Evolutionary conservation across 2,888 invertebrate genomes (phyloP).

Genomic region (Chrysolina americana): DNA sequence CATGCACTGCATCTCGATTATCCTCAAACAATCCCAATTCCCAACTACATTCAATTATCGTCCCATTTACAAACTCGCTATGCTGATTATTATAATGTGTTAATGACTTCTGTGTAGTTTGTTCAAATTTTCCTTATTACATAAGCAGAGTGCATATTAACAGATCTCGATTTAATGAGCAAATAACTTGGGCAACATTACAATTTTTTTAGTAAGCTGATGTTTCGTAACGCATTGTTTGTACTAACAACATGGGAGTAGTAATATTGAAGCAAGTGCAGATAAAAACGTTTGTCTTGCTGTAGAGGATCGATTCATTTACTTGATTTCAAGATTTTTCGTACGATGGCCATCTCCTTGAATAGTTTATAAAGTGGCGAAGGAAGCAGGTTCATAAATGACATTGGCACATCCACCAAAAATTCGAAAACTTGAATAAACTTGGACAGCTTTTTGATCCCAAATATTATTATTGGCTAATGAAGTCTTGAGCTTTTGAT

Average conservation of each 20-base stretch:
- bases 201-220: neutral
- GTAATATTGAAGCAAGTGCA: neutral
- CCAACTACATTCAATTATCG: neutral
- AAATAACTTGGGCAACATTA: constrained; percentile 1
- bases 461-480: too few species aligned
- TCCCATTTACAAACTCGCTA: neutral
- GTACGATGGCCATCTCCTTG: too few species aligned
- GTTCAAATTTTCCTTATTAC: constrained; percentile 49
- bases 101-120: constrained; percentile 23
- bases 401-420: neutral
- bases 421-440: too few species aligned
- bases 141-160: constrained; percentile 16
- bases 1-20: neutral
- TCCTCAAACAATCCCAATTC: neutral
- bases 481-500: too few species aligned
- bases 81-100: neutral
- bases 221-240: neutral
- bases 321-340: too few species aligned
- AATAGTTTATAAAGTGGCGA: neutral
- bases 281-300: too few species aligned
- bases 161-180: neutral
- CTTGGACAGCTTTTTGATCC: too few species aligned
- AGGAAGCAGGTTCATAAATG: neutral
- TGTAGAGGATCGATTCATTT: too few species aligned
- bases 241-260: neutral